phyloP scores from a whole-genome alignment of 2,113 vertebrate species.

The Bubalus kerabau region DNA sequence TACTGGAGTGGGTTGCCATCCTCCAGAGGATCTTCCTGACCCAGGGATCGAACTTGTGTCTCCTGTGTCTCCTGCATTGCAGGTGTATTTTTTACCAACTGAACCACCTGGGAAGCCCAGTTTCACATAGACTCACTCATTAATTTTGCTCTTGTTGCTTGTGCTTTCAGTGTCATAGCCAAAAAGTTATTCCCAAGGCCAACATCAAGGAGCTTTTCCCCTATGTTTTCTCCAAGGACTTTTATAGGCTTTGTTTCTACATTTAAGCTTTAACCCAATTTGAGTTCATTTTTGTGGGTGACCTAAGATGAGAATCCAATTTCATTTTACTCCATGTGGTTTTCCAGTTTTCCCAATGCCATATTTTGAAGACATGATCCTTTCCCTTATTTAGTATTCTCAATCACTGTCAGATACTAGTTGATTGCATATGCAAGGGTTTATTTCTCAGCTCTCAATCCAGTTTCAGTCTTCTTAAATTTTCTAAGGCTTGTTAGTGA shows the following conservation, averaged over 20 bases:
- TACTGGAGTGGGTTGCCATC: not conserved
- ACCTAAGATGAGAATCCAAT: not conserved
- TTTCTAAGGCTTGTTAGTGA: not conserved
- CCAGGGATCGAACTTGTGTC: not conserved
- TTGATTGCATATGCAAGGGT: not conserved
- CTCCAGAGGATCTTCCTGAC: not conserved
- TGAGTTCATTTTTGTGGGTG: not conserved
- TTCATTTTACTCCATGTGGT: not conserved
- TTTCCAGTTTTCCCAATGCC: not conserved
- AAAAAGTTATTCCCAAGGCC: not conserved
- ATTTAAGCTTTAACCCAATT: not conserved
- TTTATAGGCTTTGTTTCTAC: not conserved
- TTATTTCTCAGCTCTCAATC: not conserved
- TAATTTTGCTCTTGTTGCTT: not conserved
- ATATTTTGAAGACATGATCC: not conserved
- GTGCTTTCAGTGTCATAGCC: not conserved
- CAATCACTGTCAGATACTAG: not conserved
- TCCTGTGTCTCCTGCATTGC: not conserved
- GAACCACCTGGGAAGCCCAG: not conserved
- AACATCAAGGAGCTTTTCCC: not conserved
- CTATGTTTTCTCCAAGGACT: not conserved
- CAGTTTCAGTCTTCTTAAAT: not conserved
- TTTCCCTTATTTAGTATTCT: not conserved
- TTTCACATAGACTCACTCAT: not conserved
- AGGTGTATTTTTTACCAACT: not conserved